Evolutionary conservation across 2,797 vertebrate genomes (phyloP), one percentile per base, ranked within the genome.

Genomic region (Myotis findleyi): DNA sequence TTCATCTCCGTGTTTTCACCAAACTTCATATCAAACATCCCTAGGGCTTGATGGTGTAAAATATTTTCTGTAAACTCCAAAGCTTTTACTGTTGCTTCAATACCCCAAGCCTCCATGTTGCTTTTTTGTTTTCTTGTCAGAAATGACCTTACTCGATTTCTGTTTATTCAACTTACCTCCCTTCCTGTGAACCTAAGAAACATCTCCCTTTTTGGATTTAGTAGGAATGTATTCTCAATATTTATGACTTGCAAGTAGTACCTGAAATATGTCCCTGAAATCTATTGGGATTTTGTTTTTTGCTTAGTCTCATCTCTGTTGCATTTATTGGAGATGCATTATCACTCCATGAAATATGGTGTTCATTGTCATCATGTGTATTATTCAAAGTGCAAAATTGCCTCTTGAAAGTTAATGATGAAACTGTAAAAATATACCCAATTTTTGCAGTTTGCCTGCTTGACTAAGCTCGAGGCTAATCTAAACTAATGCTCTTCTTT

Each of bases 51-150:
- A 57, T 95, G 90, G 59, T 95, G 27, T 93, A 97, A 97, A 95
- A 95, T 96, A 96, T 94, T 96, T 97, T 96, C 83, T 96, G 66
- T 95, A 95, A 97, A 83, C 80, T 69, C 57, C 91, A 73, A 87
- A 93, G 89, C 79, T 95, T 91, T 96, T 66, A 84, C 25, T 91
- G 14, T 95, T 94, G 41, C 97, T 95, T 95, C 90, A 96, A 1
- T 96, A 96, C 73, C 51, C 71, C 18, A 82, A 84, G 86, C 38
- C 71, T 93, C 55, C 49, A 6, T 72, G 93, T 96, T 79, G 69
- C 38, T 53, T 95, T 95, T 89, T 83, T 93, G 86, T 96, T 96
- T 97, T 94, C 95, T 96, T 97, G 81, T 95, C 95, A 96, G 62
- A 97, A 95, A 95, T 77, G 27, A 94, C 95, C 90, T 94, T 77